Percentiles rank a stretch among this genome's conserved stretches.
phyloP scores from a whole-genome alignment of 2,797 vertebrate genomes.

The Lacerta viridis region DNA sequence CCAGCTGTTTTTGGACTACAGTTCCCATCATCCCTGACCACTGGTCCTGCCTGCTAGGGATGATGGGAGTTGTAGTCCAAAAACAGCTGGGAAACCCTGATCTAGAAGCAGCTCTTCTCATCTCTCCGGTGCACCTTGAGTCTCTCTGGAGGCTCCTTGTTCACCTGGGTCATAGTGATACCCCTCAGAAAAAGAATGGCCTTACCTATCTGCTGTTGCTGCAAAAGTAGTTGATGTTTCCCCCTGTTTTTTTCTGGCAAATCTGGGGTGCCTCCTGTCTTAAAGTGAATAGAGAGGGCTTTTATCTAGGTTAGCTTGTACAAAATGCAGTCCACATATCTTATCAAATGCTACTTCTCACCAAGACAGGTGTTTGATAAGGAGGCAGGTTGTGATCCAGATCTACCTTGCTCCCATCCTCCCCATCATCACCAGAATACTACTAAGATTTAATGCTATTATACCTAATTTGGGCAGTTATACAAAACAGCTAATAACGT shows the following conservation, averaged over 20 bases:
- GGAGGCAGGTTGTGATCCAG: no score
- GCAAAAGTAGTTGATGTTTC: neutral
- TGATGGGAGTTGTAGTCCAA: no score
- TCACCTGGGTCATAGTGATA: no score
- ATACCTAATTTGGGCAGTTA: neutral
- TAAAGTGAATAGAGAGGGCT: neutral
- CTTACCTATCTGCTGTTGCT: neutral
- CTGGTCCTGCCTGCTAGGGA: no score
- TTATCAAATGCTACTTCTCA: neutral
- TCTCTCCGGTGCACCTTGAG: neutral
- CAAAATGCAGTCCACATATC: neutral
- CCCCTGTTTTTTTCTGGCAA: neutral
- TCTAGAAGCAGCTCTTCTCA: neutral
- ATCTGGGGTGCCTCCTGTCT: neutral
- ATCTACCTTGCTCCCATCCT: neutral
- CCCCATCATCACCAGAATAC: neutral
- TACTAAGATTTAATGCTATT: neutral
- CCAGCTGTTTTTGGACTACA: no score
- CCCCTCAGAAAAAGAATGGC: neutral
- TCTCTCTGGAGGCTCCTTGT: neutral
- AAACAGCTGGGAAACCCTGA: no score
- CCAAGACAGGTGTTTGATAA: neutral
- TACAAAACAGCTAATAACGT: neutral
- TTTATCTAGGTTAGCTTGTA: neutral
- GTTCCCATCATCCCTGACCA: no score